Evolutionary conservation across 2,888 invertebrate genomes (phyloP).

Genomic region (Zygogramma bicolorata): DNA sequence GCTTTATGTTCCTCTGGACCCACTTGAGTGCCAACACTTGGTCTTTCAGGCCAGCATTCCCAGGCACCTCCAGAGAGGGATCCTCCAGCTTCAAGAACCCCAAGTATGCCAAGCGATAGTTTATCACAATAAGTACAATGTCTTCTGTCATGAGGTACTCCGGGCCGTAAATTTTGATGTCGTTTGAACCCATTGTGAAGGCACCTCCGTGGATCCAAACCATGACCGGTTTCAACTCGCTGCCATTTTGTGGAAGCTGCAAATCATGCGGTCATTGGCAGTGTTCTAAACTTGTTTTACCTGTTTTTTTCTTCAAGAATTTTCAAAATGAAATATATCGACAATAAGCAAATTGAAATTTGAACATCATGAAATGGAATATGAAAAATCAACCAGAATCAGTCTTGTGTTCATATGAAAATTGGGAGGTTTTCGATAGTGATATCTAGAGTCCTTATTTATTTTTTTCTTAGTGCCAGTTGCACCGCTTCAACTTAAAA

Average conservation of each 20-base stretch:
- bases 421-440: too few relatives aligned
- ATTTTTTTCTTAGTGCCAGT: too few relatives aligned
- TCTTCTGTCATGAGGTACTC: slow-evolving; percentile 40
- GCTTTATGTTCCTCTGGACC: slow-evolving; percentile 66
- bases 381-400: too few relatives aligned
- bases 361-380: too few relatives aligned
- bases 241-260: not conserved
- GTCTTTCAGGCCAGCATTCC: slow-evolving; percentile 68
- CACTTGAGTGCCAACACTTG: slow-evolving; percentile 67
- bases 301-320: too few relatives aligned
- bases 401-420: too few relatives aligned
- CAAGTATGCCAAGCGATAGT: slow-evolving; percentile 49
- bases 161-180: slow-evolving; percentile 34
- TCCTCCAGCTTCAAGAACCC: slow-evolving; percentile 65
- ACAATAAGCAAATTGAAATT: too few relatives aligned
- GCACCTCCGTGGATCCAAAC: slow-evolving; percentile 48
- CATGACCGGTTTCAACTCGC: slow-evolving; percentile 43
- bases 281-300: too few relatives aligned
- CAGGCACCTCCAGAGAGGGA: slow-evolving; percentile 62
- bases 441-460: too few relatives aligned
- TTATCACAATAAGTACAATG: too few relatives aligned
- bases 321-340: too few relatives aligned
- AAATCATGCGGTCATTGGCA: not conserved
- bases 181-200: slow-evolving; percentile 37
- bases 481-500: too few relatives aligned